Base-by-base conservation (phyloP, 2,797 vertebrate genomes). In the Halcyon leucocephala region DNA sequence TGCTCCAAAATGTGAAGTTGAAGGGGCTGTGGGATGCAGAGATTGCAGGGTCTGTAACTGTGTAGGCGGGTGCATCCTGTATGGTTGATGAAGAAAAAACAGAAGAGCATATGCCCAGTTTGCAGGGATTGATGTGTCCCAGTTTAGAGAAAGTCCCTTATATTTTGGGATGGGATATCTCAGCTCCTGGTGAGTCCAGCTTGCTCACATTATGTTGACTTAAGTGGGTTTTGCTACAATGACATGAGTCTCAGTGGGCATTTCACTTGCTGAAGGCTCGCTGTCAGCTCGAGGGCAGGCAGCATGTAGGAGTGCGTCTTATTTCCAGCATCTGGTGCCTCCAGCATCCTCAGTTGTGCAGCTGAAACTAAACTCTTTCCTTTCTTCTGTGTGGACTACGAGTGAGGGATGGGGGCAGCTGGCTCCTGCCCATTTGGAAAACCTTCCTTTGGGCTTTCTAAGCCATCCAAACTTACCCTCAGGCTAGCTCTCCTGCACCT, bases 351-450 rank as follows among this genome's bases (percentile, higher is more conserved):
- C 58, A 61, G 44, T 33, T 0, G 1, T 46, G 60, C n/a, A 73
- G 31, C 58, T 58, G 76, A 66, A 62, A 35, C 14, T 19, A 58
- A 51, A 49, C 18, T 79, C 28, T 35, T 20, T 1, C 0, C 17
- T 19, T 67, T 66, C 18, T 83, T 10, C 39, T 0, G 0, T 20
- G 39, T 0, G 0, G 48, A 42, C 39, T 77, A 35, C 3, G 13
- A 44, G 15, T 0, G 0, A 79, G 28, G 31, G 14, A 24, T 58
- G 22, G 42, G n/a, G 14, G 22, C 39, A 70, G 17, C 9, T 0
- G 4, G 26, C 31, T 70, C 19, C 60, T 67, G 48, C 29, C 52
- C 14, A 1, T 76, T 57, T 48, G 24, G 83, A 67, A 83, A 87
- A 5, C 31, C 42, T 87, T 73, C 51, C 52, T 76, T 51, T 0